These are phyloP conservation scores for Oscheius onirici DNA, from an alignment of 2,888 invertebrate genomes.

Conservation along the genomic window DNA sequence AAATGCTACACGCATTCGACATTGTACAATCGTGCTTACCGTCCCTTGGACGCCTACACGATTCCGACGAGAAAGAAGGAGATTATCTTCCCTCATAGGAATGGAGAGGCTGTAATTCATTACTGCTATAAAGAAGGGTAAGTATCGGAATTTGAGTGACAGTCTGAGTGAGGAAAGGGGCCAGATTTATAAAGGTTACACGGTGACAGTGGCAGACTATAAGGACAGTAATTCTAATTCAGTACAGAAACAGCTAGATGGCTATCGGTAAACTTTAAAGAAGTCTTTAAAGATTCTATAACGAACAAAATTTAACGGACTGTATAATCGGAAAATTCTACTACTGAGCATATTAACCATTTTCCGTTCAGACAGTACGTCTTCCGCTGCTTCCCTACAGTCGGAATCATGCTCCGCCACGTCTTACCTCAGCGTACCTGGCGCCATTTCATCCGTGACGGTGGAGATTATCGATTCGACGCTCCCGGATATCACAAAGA, in stretches of 20 bases:
- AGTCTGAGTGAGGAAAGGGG: too few species aligned
- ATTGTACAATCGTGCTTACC: background rate
- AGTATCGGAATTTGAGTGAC: too few species aligned
- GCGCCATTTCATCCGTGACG: background rate
- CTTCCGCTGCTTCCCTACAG: background rate
- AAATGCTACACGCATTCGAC: background rate
- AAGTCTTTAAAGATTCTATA: too few species aligned
- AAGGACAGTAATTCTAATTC: too few species aligned
- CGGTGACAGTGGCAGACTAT: too few species aligned
- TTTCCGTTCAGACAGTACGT: background rate
- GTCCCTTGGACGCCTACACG: background rate
- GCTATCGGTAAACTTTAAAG: too few species aligned
- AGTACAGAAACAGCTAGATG: too few species aligned
- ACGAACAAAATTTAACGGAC: too few species aligned
- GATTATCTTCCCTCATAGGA: conserved; percentile 4
- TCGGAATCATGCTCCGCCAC: background rate
- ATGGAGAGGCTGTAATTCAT: background rate
- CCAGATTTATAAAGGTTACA: background rate
- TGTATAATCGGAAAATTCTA: too few species aligned
- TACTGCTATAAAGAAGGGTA: conserved; percentile 7
- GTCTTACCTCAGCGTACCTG: background rate
- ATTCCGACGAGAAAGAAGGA: background rate
- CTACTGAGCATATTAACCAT: too few species aligned
- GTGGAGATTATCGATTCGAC: background rate
- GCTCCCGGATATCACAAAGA: background rate